Base-by-base conservation (phyloP, 2,113 vertebrate genomes). In the Narcine bancroftii region DNA sequence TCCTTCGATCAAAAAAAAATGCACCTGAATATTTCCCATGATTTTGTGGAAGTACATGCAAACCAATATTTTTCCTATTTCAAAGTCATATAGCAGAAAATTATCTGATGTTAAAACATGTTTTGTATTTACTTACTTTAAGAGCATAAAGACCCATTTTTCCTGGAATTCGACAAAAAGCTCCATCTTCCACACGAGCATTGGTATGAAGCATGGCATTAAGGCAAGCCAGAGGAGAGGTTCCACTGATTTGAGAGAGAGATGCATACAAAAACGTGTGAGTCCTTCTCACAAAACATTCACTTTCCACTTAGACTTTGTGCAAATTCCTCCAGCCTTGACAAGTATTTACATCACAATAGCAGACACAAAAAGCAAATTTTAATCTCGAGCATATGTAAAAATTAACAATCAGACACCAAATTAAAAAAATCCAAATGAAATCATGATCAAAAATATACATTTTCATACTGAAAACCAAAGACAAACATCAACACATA, bases 151-250 rank as follows among this genome's bases (percentile, higher is more conserved):
- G 96, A 96, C 97, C 97, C 26, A 96, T 96, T 94, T 97, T 97
- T 92, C 97, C 97, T 93, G 97, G 97, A 94, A 97, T 97, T 96
- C 96, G 97, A 96, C 97, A 96, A 96, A 97, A 97, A 81, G 96
- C 97, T 94, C 97, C 96, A 96, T 97, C 96, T 94, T 96, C 97
- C 95, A 97, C 95, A 93, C 96, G 97, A 93, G 96, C 96, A 94
- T 97, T 97, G 95, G 96, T 97, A 93, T 97, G 97, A 95, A 97
- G 97, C 96, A 97, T 97, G 93, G 96, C 97, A 96, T 97, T 97
- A 95, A 97, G 95, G 95, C 97, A 97, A 95, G 97, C 97, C 96
- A 97, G 96, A 93, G 97, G 97, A 96, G 97, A 97, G 92, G 97
- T 97, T 94, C 96, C 97, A 96, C 97, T 97, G 96, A 93, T 89